Evolutionary conservation across 2,113 vertebrate species (phyloP), one percentile per base, ranked within the genome.

Genomic region (Aythya baeri): DNA sequence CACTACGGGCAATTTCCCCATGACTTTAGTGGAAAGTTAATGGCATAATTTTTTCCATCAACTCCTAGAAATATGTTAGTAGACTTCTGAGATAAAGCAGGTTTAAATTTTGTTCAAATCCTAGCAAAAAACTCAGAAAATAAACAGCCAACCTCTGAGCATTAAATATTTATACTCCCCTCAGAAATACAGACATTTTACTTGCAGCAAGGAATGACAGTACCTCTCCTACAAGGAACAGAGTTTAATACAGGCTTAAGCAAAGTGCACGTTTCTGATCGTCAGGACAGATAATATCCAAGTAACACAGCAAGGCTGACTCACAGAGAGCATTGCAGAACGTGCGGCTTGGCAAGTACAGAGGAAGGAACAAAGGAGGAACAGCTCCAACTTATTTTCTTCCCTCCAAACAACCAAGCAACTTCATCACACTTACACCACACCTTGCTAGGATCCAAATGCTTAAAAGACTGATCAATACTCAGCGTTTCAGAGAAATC

Each of bases 341-440:
- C 0, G 0, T n/a, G 46, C 81, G 68, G 68, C 26, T 52, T 90
- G 68, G 80, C 76, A 90, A 90, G 41, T 17, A 67, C 11, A 61
- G 43, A 80, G 68, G 79, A 94, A 95, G 93, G 74, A 96, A 78
- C 17, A 27, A 58, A 75, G 36, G 18, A 88, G 75, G 59, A 93
- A 86, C 46, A 41, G 11, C 21, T 54, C 22, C 5, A 83, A 52
- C 7, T 5, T 85, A 62, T 88, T 94, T 95, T 91, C 67, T 80
- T 58, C 43, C 16, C 36, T 49, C 27, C 67, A 86, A 74, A 80
- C 58, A 70, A 89, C 43, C 8, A 17, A 73, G 29, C 43, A 41
- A 49, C 44, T 58, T 79, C 44, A 67, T n/a, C 66, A 86, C 77
- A 77, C 7, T 74, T 46, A 63, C 2, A 15, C 7, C 50, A 78